phyloP scores from a whole-genome alignment of 1,140 invertebrate species.

The Drosophila santomea region DNA sequence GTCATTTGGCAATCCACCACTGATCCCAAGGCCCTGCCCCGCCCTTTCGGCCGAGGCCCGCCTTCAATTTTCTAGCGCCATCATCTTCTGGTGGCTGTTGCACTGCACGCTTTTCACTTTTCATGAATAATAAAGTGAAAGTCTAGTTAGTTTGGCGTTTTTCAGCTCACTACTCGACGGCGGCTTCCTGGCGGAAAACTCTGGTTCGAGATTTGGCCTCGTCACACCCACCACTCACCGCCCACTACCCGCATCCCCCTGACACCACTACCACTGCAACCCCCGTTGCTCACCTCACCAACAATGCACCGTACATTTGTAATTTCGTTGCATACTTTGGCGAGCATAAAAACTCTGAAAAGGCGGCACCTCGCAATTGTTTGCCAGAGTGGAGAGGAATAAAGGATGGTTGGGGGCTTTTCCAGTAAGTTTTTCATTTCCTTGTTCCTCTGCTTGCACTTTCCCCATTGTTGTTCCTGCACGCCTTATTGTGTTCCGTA shows the following conservation, averaged over 20 bases:
- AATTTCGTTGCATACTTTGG: conserved; percentile 80
- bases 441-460: conserved; percentile 57
- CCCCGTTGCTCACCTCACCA: conserved; percentile 6
- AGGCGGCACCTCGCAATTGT: conserved; percentile 59
- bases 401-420: conserved; percentile 10
- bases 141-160: conserved; percentile 79
- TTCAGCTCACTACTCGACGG: conserved; percentile 54
- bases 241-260: background rate
- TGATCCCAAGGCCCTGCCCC: conserved; percentile 17
- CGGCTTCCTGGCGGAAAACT: conserved; percentile 43
- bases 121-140: conserved; percentile 83
- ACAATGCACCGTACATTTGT: conserved; percentile 70
- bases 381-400: conserved; percentile 22
- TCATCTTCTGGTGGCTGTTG: conserved; percentile 44
- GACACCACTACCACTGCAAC: background rate
- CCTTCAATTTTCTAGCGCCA: conserved; percentile 24
- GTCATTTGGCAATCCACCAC: conserved; percentile 74
- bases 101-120: conserved; percentile 79
- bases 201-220: conserved; percentile 16
- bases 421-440: conserved; percentile 61
- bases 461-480: conserved; percentile 31
- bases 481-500: conserved; percentile 64
- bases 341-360: conserved; percentile 55
- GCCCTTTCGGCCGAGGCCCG: background rate
- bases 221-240: conserved; percentile 26